Evolutionary conservation across 2,888 invertebrate species (phyloP).

Genomic region (Pyrgus malvae): DNA sequence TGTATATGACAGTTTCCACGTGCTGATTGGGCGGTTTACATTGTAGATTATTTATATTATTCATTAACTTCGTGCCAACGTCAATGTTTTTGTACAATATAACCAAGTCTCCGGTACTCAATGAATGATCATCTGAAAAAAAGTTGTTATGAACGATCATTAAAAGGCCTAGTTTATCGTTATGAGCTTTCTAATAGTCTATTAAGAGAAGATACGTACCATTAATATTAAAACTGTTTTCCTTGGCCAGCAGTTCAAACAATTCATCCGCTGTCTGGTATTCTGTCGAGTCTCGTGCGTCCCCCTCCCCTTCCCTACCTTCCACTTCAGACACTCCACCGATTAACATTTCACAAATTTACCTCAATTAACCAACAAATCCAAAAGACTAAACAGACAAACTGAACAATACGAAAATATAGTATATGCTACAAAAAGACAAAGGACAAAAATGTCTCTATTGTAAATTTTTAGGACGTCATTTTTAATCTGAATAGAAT

Average conservation of each 20-base stretch:
- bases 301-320: conserved; percentile 35
- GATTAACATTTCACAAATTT: conserved; percentile 56
- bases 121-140: conserved; percentile 28
- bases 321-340: conserved; percentile 52
- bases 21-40: conserved; percentile 55
- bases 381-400: conserved; percentile 2
- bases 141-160: too few relatives aligned
- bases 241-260: conserved; percentile 58
- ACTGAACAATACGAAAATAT: conserved; percentile 38
- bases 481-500: conserved; percentile 20
- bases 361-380: background rate
- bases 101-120: conserved; percentile 60
- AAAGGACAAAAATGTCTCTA: conserved; percentile 50
- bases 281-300: conserved; percentile 23
- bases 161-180: too few relatives aligned
- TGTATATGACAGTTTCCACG: conserved; percentile 63
- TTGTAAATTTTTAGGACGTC: conserved; percentile 50
- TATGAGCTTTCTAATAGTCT: too few relatives aligned
- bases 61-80: conserved; percentile 53
- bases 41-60: conserved; percentile 43
- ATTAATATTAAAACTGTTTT: conserved; percentile 43
- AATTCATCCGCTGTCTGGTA: conserved; percentile 54
- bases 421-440: conserved; percentile 55
- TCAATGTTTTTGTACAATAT: conserved; percentile 71
- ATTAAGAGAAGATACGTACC: too few relatives aligned